Evolutionary conservation across 92 coral and sea anemone species (phyloP).

Genomic region (Ricordea florida): DNA sequence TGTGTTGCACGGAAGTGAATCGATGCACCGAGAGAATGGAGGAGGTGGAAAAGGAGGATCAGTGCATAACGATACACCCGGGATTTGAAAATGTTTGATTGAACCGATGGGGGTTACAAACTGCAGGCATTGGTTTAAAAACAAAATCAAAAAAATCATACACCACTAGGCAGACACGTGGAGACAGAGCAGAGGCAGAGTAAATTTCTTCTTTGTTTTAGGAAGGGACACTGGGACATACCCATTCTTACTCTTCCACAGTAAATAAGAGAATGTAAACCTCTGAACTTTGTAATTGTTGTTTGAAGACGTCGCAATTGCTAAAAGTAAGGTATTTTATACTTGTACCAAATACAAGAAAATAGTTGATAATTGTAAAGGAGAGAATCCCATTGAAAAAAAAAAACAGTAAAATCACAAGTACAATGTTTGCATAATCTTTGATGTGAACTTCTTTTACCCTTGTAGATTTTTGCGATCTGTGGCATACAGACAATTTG

Average conservation of each 20-base stretch:
- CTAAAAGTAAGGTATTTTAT: no score
- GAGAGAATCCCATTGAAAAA: background rate
- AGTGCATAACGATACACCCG: slow-evolving; percentile 55
- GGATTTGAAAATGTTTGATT: slow-evolving; percentile 59
- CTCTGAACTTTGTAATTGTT: background rate
- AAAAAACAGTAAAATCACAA: background rate
- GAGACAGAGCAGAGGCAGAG: slow-evolving; percentile 25
- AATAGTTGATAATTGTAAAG: background rate
- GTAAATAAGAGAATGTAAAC: background rate
- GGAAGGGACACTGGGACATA: no score
- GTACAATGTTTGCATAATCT: background rate
- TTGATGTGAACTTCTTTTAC: slow-evolving; percentile 1
- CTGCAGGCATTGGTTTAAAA: slow-evolving; percentile 47
- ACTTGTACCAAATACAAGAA: background rate
- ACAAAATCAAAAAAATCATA: slow-evolving; percentile 50
- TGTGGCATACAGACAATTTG: slow-evolving; percentile 69
- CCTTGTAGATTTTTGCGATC: slow-evolving; percentile 54
- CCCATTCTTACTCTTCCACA: background rate
- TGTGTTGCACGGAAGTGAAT: slow-evolving; percentile 48
- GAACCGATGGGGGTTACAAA: slow-evolving; percentile 60
- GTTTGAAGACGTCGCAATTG: background rate
- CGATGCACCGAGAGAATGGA: slow-evolving; percentile 48
- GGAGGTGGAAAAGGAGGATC: slow-evolving; percentile 14
- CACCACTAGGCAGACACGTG: slow-evolving; percentile 24
- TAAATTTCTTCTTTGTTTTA: slow-evolving; percentile 10